Conservation (phyloP, 2,113 vertebrate species). For the Platycercus adscitus region DNA sequence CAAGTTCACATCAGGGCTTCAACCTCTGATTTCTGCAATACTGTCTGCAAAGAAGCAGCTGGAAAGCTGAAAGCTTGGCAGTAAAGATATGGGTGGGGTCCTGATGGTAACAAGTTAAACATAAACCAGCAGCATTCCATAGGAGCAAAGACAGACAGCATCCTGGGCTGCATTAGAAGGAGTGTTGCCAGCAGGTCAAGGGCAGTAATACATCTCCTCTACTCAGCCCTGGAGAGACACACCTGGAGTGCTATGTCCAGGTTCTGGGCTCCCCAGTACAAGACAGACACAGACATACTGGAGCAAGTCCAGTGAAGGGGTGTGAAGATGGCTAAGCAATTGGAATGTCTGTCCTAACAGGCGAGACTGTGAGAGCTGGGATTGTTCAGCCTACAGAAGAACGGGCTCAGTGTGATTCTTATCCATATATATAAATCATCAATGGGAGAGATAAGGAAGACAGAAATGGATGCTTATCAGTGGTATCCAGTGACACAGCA, state of each 20-base stretch:
- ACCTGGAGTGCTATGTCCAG: neutral
- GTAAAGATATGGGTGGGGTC: neutral
- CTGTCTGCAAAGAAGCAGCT: neutral
- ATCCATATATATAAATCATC: rapidly evolving
- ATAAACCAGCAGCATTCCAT: neutral
- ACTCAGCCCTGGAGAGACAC: neutral
- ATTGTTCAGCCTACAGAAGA: neutral
- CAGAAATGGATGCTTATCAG: neutral
- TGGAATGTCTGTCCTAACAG: no score
- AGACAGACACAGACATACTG: neutral
- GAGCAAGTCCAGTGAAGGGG: neutral
- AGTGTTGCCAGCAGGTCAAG: neutral
- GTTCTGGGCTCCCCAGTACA: neutral
- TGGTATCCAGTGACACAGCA: neutral
- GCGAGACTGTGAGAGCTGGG: neutral
- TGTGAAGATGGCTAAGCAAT: neutral
- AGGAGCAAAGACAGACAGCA: neutral
- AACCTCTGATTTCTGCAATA: neutral
- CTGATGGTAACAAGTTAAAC: neutral
- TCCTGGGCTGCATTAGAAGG: neutral
- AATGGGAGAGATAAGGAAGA: neutral
- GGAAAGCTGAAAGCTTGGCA: neutral
- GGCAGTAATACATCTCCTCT: neutral
- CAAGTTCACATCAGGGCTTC: neutral
- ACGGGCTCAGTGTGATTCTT: neutral